Evolutionary conservation across 2,113 vertebrate species (phyloP), one percentile per base, ranked within the genome.

Genomic region (Equus przewalskii): DNA sequence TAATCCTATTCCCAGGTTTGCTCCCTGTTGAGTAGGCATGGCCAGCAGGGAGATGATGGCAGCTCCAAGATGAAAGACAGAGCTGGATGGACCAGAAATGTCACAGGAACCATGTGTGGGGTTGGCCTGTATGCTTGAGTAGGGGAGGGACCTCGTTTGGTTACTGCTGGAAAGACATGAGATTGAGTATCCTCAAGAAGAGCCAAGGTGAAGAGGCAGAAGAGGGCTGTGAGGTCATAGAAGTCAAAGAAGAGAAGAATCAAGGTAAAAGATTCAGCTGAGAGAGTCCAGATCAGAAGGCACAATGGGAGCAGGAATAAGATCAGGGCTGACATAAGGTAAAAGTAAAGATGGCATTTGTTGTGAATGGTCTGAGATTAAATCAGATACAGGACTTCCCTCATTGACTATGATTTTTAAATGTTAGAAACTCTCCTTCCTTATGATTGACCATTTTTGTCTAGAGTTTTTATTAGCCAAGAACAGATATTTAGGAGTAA

Each of bases 401-500:
- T 12, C 30, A 51, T 33, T 69, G 13, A 3, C 8, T 83, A 36
- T 65, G 85, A 70, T n/a, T 97, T 81, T 62, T 84, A 84, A 95
- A 80, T 92, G n/a, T n/a, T 84, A 62, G 46, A 83, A 80, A 30
- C 8, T 69, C 13, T 11, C 15, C 30, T 91, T 80, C 19, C 16
- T 92, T 46, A 41, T 36, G n/a, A 58, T 44, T 75, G 26, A 44
- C 8, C 21, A 46, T 36, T 87, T 93, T 87, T 92, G 4, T 70
- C 30, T 56, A 60, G 28, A 72, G 6, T 73, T 85, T 73, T 54
- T 1, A 62, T 70, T 69, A 79, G 51, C 2, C 3, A 86, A 91
- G 12, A 62, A 75, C 58, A 91, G 36, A 28, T 87, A 93, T 65
- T 91, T 92, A 81, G 26, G 67, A 93, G 30, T 60, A 88, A 78